phyloP scores from a whole-genome alignment of 2,888 invertebrate genomes.

The Lithophane ornitopus region DNA sequence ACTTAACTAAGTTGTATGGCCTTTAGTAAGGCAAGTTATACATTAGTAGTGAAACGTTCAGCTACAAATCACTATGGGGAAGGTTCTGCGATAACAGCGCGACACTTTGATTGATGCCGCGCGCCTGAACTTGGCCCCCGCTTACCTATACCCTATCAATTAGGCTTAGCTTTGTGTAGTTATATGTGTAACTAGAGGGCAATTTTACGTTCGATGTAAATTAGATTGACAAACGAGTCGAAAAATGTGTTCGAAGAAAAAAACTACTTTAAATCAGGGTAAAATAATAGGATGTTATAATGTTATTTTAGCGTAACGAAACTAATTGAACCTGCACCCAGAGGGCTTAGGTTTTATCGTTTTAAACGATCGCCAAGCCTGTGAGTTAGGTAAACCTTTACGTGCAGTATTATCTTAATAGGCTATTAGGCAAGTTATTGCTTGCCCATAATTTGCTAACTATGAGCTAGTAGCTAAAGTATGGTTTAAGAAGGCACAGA shows the following conservation, averaged over 20 bases:
- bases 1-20: constrained; percentile 16
- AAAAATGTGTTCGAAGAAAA: neutral
- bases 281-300: neutral
- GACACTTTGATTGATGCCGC: constrained; percentile 78
- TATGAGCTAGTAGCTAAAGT: neutral
- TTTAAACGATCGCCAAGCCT: neutral
- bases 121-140: constrained; percentile 60
- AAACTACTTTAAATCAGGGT: neutral
- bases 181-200: neutral
- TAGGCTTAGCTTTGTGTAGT: constrained; percentile 41
- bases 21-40: constrained; percentile 55
- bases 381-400: neutral
- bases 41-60: constrained; percentile 68
- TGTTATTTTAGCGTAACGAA: neutral
- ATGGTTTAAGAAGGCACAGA: neutral
- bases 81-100: constrained; percentile 71
- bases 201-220: neutral
- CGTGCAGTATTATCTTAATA: neutral
- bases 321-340: neutral
- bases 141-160: constrained; percentile 59
- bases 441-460: neutral
- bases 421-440: neutral
- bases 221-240: neutral
- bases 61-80: constrained; percentile 73
- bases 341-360: neutral